Percentiles rank a stretch among this genome's conserved stretches.
Conservation (phyloP, 2,113 vertebrate genomes). For the Tringa solitaria region DNA sequence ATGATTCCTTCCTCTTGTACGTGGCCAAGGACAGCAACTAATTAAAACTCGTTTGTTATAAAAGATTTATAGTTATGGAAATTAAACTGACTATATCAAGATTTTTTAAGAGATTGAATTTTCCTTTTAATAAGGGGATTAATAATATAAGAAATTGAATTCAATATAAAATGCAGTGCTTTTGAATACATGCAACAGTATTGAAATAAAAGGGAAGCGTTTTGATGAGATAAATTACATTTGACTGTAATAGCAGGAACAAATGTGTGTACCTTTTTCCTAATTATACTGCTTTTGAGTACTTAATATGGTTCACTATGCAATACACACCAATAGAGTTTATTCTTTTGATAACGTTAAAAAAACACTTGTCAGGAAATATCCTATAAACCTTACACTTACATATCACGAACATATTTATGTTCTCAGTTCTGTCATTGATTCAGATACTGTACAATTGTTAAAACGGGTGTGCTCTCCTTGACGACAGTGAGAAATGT, state of each 20-base stretch:
- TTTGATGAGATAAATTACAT: slow-evolving; percentile 20
- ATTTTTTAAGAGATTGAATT: slow-evolving; percentile 42
- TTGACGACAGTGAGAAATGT: neutral
- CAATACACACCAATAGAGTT: neutral
- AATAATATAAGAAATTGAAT: slow-evolving; percentile 48
- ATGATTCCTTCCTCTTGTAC: neutral
- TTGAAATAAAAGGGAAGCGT: neutral
- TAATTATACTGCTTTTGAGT: neutral
- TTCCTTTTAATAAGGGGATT: slow-evolving; percentile 17
- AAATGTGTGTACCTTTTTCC: neutral
- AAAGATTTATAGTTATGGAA: slow-evolving; percentile 59
- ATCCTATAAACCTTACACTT: neutral
- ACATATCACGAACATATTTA: neutral
- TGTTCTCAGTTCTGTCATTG: neutral
- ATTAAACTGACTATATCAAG: slow-evolving; percentile 48
- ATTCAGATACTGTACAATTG: neutral
- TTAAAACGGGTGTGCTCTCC: neutral
- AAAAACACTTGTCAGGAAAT: neutral
- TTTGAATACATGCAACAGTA: neutral
- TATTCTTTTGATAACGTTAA: neutral
- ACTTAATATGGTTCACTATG: neutral
- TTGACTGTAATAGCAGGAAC: neutral
- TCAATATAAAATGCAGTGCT: neutral
- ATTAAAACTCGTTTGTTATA: slow-evolving; percentile 45
- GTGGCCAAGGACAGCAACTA: slow-evolving; percentile 44